Conservation (phyloP, 2,888 invertebrate species). For the Empis livida region DNA sequence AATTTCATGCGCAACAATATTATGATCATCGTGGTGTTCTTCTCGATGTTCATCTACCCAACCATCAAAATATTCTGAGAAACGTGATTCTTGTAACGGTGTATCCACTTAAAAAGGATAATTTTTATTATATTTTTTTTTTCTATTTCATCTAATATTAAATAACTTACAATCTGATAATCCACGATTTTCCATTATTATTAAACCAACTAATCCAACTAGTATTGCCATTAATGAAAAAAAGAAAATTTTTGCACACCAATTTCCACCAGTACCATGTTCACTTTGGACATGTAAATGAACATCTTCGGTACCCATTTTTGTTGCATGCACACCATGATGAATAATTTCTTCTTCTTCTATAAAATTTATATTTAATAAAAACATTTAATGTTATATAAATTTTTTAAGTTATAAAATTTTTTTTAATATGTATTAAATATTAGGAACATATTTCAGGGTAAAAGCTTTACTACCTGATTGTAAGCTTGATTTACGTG, state of each 20-base stretch:
- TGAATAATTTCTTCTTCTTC: conserved; percentile 31
- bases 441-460: not conserved
- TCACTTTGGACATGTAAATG: conserved; percentile 68
- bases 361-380: not conserved
- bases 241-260: conserved; percentile 74
- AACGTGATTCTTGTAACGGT: conserved; percentile 50
- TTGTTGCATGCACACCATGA: conserved; percentile 33
- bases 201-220: conserved; percentile 58
- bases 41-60: conserved; percentile 47
- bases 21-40: conserved; percentile 28
- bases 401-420: not conserved
- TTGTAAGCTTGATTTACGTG: conserved; percentile 32
- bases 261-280: conserved; percentile 64
- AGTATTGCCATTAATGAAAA: conserved; percentile 60
- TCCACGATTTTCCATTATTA: conserved; percentile 68
- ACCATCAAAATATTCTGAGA: conserved; percentile 62
- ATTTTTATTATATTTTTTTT: too few species aligned
- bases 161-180: conserved; percentile 60
- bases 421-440: not conserved
- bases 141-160: not conserved
- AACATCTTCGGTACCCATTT: conserved; percentile 50
- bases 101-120: conserved; percentile 40
- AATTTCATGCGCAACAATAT: conserved; percentile 24
- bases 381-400: not conserved
- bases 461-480: conserved; percentile 4